Evolutionary conservation across 2,797 vertebrate genomes (phyloP), one percentile per base, ranked within the genome.

Genomic region (Pipistrellus pipistrellus): DNA sequence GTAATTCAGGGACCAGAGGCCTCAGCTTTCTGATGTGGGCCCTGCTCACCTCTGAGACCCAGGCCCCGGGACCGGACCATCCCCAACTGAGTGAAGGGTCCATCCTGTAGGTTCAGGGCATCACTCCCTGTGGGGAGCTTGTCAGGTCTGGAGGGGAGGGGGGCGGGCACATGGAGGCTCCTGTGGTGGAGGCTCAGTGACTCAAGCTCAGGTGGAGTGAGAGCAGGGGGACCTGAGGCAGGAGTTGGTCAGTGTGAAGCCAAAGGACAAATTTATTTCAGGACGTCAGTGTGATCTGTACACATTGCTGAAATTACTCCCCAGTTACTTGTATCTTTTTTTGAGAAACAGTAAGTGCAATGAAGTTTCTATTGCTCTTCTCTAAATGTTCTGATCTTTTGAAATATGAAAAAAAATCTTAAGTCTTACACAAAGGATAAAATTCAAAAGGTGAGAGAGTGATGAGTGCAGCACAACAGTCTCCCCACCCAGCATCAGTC

Each of bases 71-170:
- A 1, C 15, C 44, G 10, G 72, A 75, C 44, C 44, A n/a, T n/a
- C 27, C 72, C 23, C 5, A 4, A 6, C 11, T 5, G 0, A 4
- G 44, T n/a, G 27, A 8, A 44, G 15, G 14, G 8, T 5, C 4
- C 14, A 18, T 64, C 8, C 46, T 20, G 5, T 9, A 75, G 15
- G 72, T 17, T 48, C 27, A n/a, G 44, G 44, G 30, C 25, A 17
- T 46, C 71, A 46, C 3, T 15, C 14, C 8, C 44, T n/a, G 27
- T 48, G 72, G 27, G 15, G 27, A 75, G 17, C 1, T 44, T 75
- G 30, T n/a, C 2, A n/a, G 27, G 17, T 48, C 27, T 17, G n/a
- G 27, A 27, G 27, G 44, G 27, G 5, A 17, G n/a, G n/a, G n/a
- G n/a, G n/a, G n/a, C n/a, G 44, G 44, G 38, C 38, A 38, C 38